Evolutionary conservation across 2,113 vertebrate species (phyloP), one percentile per base, ranked within the genome.

Genomic region (Bombycilla garrulus): DNA sequence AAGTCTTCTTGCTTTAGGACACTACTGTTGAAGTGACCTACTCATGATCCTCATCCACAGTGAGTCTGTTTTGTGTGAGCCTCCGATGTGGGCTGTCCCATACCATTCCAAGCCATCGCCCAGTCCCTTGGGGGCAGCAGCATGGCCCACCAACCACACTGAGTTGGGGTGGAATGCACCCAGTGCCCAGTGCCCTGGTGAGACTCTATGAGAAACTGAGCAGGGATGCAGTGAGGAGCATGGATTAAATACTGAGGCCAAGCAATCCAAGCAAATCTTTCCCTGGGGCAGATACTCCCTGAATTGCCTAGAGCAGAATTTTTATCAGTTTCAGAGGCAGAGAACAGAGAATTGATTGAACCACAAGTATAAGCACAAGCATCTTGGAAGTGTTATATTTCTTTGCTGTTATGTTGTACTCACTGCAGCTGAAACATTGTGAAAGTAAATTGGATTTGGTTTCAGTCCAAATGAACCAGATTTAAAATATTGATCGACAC

Each of bases 121-220:
- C 12, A 57, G 26, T 2, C 23, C 22, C 44, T 25, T 1, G 1
- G 4, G 14, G 12, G n/a, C 40, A 64, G 58, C 40, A 80, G 51
- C 14, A 50, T 12, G 12, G 10, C 23, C 4, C 3, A 1, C 6
- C 20, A 73, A 13, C 17, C 38, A 0, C 0, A 0, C 10, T 3
- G 3, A 82, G 22, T 4, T 1, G 45, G 36, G 29, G 23, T 40
- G 45, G 28, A n/a, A 4, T 26, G 40, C 18, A 60, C 26, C 35
- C 80, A 7, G 0, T 2, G 3, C 26, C 40, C 73, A 18, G 25
- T 19, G 2, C 5, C 22, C 22, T 2, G 0, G 4, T 8, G 67
- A 0, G 4, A 33, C 28, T n/a, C 2, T 5, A 4, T 23, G 61
- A 22, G 26, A 78, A 69, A 56, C 9, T 4, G 15, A 48, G 53